Evolutionary conservation across 2,113 vertebrate genomes (phyloP).

Genomic region (Hemiscyllium ocellatum): DNA sequence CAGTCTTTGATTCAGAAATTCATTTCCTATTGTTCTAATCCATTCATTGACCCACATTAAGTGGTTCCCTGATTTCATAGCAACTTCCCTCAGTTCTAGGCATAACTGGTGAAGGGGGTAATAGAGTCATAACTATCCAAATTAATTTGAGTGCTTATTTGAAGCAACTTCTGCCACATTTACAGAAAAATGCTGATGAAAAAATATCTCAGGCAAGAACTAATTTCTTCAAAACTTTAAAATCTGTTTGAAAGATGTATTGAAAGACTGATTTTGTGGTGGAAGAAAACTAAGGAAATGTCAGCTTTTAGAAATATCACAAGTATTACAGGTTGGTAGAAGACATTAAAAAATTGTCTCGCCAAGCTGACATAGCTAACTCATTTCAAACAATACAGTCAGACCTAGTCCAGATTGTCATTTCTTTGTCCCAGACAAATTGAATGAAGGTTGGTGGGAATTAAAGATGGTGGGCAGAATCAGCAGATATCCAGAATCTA

Average conservation of each 20-base stretch:
- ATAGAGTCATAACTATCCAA: neutral
- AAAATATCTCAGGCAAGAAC: neutral
- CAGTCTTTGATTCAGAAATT: neutral
- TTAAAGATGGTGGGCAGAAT: no score
- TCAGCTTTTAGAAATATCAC: neutral
- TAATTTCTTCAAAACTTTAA: neutral
- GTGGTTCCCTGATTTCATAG: neutral
- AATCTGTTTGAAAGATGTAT: neutral
- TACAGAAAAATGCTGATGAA: neutral
- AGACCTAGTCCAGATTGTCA: neutral
- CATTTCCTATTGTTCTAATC: neutral
- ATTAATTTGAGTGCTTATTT: neutral
- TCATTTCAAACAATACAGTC: neutral
- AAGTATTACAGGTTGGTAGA: neutral
- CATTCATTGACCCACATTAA: neutral
- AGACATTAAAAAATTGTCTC: neutral
- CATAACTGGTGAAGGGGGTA: neutral
- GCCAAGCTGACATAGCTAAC: neutral
- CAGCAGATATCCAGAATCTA: no score
- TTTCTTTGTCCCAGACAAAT: no score
- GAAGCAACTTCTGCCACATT: neutral
- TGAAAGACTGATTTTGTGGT: neutral
- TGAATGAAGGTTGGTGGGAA: no score
- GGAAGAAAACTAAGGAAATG: neutral
- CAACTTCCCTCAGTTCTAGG: neutral